Evolutionary conservation across 1,140 invertebrate species (phyloP), one percentile per base, ranked within the genome.

Genomic region (Lethrus apterus): DNA sequence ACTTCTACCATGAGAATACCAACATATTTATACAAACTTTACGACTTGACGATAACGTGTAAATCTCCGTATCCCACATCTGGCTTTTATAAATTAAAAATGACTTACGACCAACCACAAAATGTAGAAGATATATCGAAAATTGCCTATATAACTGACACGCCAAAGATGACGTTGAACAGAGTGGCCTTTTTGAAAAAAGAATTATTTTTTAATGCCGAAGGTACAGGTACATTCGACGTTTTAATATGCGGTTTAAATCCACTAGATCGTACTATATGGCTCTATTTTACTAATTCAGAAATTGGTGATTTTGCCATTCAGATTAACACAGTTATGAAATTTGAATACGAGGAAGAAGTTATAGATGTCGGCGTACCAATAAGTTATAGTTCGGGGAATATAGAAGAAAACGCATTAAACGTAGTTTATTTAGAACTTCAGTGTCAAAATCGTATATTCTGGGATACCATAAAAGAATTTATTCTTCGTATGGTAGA

Each of bases 251-350:
- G 44, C 13, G 21, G 9, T 30, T 19, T 52, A 8, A 52, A 33
- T 8, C 30, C 30, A 7, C 24, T 10, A 2, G 43, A 36, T 2
- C 17, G 13, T 11, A 42, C 14, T 4, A 21, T 38, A 8, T 55
- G 44, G 21, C 17, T 60, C 18, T 54, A 54, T 29, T 59, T 56
- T 30, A 32, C 40, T 14, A 56, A 59, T 38, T 29, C 32, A 17
- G 50, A 52, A 17, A 32, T 57, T n/a, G 62, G 62, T 2, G 60
- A 60, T 51, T 64, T 59, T 31, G 54, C 55, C 7, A 43, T 62
- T 2, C 48, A 52, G 10, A 24, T 64, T 7, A 23, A 31, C 0
- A 50, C 51, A 2, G 36, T 18, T 1, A 24, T 30, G 4, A 44
- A 46, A 42, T n/a, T 26, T 21, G 2, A 30, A 17, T 9, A 14